These are phyloP conservation scores for Drosophila quinaria DNA, from an alignment of 2,888 invertebrate genomes.

Conservation along the genomic window DNA sequence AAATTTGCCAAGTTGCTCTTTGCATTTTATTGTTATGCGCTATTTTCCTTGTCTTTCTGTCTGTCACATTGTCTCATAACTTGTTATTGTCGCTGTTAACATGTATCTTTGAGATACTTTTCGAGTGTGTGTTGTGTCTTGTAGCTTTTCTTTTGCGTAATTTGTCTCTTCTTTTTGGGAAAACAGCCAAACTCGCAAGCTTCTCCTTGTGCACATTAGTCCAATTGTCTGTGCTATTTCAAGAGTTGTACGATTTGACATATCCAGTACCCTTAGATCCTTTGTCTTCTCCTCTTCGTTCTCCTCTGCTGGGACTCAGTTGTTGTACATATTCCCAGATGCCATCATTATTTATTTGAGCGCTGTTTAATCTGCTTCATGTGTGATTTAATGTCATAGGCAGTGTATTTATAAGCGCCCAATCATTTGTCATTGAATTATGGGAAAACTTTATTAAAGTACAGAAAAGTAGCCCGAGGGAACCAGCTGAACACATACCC, in stretches of 20 bases:
- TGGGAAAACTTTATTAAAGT: constrained; percentile 15
- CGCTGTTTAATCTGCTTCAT: constrained; percentile 53
- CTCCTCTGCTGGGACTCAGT: not conserved
- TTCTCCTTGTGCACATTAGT: constrained; percentile 18
- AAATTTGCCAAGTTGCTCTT: constrained; percentile 69
- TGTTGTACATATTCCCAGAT: constrained; percentile 29
- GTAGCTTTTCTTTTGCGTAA: constrained; percentile 32
- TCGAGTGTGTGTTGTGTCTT: constrained; percentile 13
- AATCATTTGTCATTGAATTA: constrained; percentile 43
- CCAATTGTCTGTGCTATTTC: constrained; percentile 43
- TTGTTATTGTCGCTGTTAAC: constrained; percentile 81
- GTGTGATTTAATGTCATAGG: constrained; percentile 49
- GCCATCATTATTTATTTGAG: constrained; percentile 57
- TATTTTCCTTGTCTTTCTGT: constrained; percentile 16
- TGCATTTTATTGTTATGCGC: constrained; percentile 74
- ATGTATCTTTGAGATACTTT: constrained; percentile 56
- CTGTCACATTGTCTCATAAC: constrained; percentile 61
- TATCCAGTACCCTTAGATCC: not conserved
- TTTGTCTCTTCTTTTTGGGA: constrained; percentile 52
- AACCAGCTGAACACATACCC: not conserved
- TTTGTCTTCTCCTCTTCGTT: not conserved
- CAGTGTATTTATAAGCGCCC: constrained; percentile 32
- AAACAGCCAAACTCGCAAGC: constrained; percentile 13
- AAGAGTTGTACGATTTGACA: constrained; percentile 23
- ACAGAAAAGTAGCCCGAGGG: not conserved